Conservation (phyloP, 2,797 vertebrate genomes). For the Erethizon dorsatum region DNA sequence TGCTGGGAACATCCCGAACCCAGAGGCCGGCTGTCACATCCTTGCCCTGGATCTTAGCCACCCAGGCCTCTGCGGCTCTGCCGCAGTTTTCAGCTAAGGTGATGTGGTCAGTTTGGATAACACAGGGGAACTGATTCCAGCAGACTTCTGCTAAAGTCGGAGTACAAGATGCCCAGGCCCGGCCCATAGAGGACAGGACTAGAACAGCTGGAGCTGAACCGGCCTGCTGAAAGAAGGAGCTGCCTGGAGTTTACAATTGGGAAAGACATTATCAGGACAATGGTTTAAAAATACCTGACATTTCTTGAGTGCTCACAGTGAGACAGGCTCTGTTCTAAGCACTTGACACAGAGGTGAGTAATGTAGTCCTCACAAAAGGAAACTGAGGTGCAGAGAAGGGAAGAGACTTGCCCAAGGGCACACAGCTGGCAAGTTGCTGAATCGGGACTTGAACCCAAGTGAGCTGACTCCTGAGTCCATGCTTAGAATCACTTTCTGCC, state of each 20-base stretch:
- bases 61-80: neutral
- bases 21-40: neutral
- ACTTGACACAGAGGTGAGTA: neutral
- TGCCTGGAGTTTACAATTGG: neutral
- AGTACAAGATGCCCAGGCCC: neutral
- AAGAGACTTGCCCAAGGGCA: conserved; percentile 39
- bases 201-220: neutral
- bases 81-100: conserved; percentile 8
- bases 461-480: neutral
- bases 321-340: conserved; percentile 19
- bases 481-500: neutral
- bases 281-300: neutral
- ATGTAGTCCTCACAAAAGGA: conserved; percentile 6
- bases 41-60: conserved; percentile 70
- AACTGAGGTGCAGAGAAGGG: neutral
- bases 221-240: neutral
- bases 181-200: neutral
- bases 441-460: neutral
- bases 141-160: neutral
- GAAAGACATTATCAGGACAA: neutral
- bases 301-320: neutral
- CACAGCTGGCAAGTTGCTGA: neutral
- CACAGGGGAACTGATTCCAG: neutral
- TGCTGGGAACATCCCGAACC: conserved; percentile 68
- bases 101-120: neutral